A percentile compares a stretch with the other conserved stretches of the same genome.
These are phyloP conservation scores for Cydia strobilella DNA, from an alignment of 1,140 invertebrate species.

Conservation along the genomic window DNA sequence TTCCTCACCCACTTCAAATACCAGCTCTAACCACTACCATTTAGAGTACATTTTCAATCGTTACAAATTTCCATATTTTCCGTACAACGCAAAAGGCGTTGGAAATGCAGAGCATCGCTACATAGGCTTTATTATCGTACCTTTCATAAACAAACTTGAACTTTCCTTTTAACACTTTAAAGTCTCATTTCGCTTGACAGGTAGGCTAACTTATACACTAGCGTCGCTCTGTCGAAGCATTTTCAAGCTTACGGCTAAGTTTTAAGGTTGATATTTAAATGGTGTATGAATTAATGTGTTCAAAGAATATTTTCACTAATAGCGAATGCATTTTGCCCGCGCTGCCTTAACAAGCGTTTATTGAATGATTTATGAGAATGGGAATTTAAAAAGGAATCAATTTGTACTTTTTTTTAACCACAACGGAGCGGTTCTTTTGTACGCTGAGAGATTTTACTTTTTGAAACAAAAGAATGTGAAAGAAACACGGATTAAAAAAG, in stretches of 20 bases:
- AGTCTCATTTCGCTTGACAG: background rate
- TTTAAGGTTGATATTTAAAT: background rate
- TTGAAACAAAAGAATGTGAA: background rate
- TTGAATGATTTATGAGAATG: conserved; percentile 11
- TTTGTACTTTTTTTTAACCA: conserved; percentile 1
- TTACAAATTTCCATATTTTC: background rate
- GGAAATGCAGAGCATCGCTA: background rate
- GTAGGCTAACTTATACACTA: background rate
- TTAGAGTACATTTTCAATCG: background rate
- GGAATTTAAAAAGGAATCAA: conserved; percentile 4
- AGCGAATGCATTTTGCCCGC: background rate
- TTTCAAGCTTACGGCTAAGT: background rate
- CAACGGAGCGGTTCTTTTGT: background rate
- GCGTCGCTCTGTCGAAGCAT: background rate
- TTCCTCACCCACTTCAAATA: background rate
- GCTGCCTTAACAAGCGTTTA: background rate
- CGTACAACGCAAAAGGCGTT: background rate
- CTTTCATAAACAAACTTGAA: background rate
- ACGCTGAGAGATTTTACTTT: background rate
- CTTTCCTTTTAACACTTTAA: conserved; percentile 1
- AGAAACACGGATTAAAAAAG: background rate
- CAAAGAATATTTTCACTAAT: conserved; percentile 18
- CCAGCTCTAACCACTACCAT: background rate
- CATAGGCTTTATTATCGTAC: background rate
- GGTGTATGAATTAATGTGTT: background rate